Base-by-base conservation (phyloP, 2,797 vertebrate species). In the Furcifer pardalis region DNA sequence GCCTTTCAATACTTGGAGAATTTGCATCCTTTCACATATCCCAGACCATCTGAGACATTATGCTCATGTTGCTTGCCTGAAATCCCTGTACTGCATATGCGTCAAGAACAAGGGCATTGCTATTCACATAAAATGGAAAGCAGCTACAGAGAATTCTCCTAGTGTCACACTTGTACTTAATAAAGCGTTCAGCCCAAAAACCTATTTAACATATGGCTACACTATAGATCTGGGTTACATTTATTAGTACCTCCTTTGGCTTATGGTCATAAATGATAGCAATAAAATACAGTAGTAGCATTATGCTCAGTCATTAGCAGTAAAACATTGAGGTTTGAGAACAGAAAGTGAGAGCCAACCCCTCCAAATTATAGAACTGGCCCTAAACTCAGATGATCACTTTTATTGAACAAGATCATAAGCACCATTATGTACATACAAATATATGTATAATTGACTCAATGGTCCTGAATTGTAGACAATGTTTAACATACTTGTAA, bases 21-120 rank as follows among this genome's bases (percentile, higher is more conserved):
- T 62, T 68, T 25, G 5, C 35, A 72, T 35, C 91, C 85, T 86
- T 80, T 76, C 1, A 7, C 84, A 78, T 85, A 86, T 85, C 85
- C 37, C 75, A 81, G 84, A 46, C 77, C 76, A 89, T 82, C 83
- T 85, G 74, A 89, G 90, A 21, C 52, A 82, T 88, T 89, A 88
- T 82, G 78, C 83, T 88, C 46, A 52, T 59, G 42, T 85, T 77
- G 85, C 79, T 90, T 86, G 84, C 66, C 84, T 83, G 74, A 63
- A 77, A 0, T 76, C 42, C 0, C 40, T n/a, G 74, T 2, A n/a
- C 84, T 84, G 79, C 84, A 46, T 81, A 27, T 27, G 49, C 44
- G 27, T 12, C 13, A 60, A 74, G 60, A 88, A 87, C 84, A 90
- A 83, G 69, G 1, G 0, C 42, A 40, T 35, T 30, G 9, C 25